phyloP scores from a whole-genome alignment of 2,797 vertebrate species.

The Cetoscarus ocellatus region DNA sequence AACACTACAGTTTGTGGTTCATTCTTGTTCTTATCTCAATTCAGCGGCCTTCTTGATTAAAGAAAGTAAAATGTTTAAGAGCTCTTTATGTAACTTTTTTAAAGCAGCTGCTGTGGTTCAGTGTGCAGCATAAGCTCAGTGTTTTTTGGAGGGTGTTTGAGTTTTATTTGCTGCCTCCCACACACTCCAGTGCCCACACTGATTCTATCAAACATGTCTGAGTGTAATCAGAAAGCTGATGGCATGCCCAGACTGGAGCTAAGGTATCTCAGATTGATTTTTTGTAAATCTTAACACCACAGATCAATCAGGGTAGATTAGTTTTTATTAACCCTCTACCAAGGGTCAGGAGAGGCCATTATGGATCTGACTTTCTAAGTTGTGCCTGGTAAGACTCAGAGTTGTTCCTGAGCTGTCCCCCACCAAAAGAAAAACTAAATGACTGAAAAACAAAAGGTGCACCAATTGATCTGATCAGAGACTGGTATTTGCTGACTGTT shows the following conservation, averaged over 20 bases:
- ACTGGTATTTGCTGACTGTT: too few species aligned
- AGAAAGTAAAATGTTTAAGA: too few species aligned
- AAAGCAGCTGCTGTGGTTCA: not conserved
- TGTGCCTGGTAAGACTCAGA: constrained; percentile 16
- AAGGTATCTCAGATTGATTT: constrained; percentile 31
- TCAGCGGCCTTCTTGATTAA: too few species aligned
- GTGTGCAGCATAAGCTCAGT: constrained; percentile 1
- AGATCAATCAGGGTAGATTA: constrained; percentile 32
- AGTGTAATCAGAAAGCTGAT: constrained; percentile 37
- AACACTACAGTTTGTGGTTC: too few species aligned
- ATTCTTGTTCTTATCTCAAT: too few species aligned
- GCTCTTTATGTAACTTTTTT: not conserved
- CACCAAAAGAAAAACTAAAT: constrained; percentile 8
- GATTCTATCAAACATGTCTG: constrained; percentile 54
- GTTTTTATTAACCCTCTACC: constrained; percentile 17
- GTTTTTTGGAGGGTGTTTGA: constrained; percentile 4
- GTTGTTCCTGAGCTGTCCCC: constrained; percentile 14
- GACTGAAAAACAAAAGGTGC: too few species aligned
- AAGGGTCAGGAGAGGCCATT: constrained; percentile 27
- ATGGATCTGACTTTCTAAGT: constrained; percentile 21
- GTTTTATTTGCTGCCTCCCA: constrained; percentile 39
- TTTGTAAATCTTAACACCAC: constrained; percentile 14
- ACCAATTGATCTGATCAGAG: too few species aligned
- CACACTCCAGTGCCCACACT: constrained; percentile 23
- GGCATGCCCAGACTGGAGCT: constrained; percentile 56